These are phyloP conservation scores for Acrocephalus scirpaceus DNA, from an alignment of 2,797 vertebrate genomes.

Conservation along the genomic window DNA sequence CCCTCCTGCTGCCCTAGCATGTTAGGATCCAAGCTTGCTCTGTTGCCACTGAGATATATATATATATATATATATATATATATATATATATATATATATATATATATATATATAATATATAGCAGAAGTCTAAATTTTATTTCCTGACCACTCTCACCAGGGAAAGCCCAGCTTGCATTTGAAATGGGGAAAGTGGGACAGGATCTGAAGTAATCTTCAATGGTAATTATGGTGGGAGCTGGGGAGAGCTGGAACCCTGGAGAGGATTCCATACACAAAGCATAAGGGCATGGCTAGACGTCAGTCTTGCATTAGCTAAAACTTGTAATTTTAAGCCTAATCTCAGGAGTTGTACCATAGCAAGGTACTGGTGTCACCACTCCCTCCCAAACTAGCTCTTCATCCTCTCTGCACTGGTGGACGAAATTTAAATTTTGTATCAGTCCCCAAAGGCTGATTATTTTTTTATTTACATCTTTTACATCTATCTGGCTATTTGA, in stretches of 20 bases:
- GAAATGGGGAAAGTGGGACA: not conserved
- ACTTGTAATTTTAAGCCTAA: not conserved
- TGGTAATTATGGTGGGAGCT: conserved; percentile 3
- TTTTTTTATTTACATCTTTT: not conserved
- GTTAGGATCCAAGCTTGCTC: not conserved
- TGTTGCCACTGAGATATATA: not conserved
- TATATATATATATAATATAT: not conserved
- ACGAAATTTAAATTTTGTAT: not conserved
- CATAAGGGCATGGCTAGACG: not conserved
- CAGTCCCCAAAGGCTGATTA: not conserved
- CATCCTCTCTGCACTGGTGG: not conserved
- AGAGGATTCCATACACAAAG: not conserved
- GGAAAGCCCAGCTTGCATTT: not conserved
- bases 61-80: no score
- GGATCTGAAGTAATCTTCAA: not conserved
- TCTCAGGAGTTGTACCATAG: rapidly evolving
- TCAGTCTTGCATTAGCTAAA: not conserved
- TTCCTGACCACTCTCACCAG: not conserved
- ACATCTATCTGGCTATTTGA: not conserved
- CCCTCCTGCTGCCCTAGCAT: not conserved
- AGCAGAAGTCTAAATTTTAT: not conserved
- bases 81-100: no score
- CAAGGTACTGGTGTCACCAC: not conserved
- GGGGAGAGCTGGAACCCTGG: not conserved
- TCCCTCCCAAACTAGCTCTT: not conserved